A percentile compares a stretch with the other conserved stretches of the same genome.
phyloP scores from a whole-genome alignment of 2,113 vertebrate species.

The Myiozetetes cayanensis region DNA sequence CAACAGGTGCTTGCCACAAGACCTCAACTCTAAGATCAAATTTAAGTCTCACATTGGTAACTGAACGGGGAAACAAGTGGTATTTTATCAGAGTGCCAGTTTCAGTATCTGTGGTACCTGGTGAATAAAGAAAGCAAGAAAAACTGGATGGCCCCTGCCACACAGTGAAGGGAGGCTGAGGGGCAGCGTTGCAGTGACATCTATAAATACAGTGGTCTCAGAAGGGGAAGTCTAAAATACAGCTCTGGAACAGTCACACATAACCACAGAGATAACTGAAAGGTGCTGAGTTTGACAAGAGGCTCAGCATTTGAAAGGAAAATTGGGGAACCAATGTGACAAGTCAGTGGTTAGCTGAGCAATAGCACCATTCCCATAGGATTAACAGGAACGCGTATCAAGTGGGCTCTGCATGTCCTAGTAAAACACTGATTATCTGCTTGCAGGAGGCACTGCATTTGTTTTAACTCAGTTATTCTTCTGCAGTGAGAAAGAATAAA shows the following conservation, averaged over 20 bases:
- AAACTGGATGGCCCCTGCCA: background rate
- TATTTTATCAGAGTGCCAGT: background rate
- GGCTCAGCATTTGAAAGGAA: background rate
- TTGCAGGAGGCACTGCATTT: background rate
- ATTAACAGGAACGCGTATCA: background rate
- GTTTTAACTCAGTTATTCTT: background rate
- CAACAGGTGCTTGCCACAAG: background rate
- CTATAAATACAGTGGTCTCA: background rate
- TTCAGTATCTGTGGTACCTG: background rate
- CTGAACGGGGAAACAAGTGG: background rate
- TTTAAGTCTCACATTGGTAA: background rate
- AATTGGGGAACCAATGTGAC: background rate
- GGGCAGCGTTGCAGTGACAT: background rate
- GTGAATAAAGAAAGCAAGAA: background rate
- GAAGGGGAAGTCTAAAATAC: background rate
- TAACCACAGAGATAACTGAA: background rate
- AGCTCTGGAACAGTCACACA: background rate
- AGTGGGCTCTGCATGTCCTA: background rate
- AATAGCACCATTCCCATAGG: background rate
- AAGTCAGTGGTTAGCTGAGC: background rate
- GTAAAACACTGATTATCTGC: background rate
- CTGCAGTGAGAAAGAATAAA: slow-evolving; percentile 1
- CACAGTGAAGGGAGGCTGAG: background rate
- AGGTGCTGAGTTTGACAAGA: background rate
- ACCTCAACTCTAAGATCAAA: background rate